phyloP scores from a whole-genome alignment of 2,888 invertebrate genomes.

The Himalopsyche kuldschensis region DNA sequence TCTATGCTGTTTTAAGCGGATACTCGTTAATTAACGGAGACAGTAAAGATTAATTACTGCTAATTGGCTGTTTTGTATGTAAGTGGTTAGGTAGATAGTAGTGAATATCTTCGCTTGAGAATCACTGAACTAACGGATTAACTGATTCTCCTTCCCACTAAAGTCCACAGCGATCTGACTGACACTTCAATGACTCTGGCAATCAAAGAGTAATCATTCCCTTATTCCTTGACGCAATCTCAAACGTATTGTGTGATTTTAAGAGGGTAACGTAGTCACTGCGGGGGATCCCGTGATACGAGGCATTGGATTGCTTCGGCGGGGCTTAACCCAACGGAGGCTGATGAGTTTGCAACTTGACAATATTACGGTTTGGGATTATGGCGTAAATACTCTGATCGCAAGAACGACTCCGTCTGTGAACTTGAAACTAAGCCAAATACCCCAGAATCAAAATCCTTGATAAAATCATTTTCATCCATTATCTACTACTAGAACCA shows the following conservation, averaged over 20 bases:
- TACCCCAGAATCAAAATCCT: neutral
- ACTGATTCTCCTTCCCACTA: neutral
- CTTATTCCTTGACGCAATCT: conserved; percentile 24
- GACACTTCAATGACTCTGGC: conserved; percentile 29
- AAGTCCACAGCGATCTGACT: conserved; percentile 22
- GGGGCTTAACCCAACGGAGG: neutral
- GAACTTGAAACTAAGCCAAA: neutral
- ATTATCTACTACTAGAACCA: too few species aligned
- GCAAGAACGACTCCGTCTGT: neutral
- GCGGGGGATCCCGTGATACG: conserved; percentile 19
- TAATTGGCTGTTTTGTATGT: too few species aligned
- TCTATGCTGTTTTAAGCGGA: too few species aligned
- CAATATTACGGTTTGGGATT: conserved; percentile 15
- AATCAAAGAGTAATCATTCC: conserved; percentile 30
- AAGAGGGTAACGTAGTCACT: conserved; percentile 11
- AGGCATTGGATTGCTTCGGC: neutral
- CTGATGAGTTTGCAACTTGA: conserved; percentile 30
- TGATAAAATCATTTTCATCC: too few species aligned
- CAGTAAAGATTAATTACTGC: too few species aligned
- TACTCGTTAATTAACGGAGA: too few species aligned
- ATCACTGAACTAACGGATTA: neutral
- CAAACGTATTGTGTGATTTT: conserved; percentile 22
- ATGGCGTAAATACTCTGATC: conserved; percentile 12
- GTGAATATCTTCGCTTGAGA: neutral
- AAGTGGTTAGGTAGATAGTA: neutral